Evolutionary conservation across 2,113 vertebrate genomes (phyloP).

Genomic region (Psilopsiagon aurifrons): DNA sequence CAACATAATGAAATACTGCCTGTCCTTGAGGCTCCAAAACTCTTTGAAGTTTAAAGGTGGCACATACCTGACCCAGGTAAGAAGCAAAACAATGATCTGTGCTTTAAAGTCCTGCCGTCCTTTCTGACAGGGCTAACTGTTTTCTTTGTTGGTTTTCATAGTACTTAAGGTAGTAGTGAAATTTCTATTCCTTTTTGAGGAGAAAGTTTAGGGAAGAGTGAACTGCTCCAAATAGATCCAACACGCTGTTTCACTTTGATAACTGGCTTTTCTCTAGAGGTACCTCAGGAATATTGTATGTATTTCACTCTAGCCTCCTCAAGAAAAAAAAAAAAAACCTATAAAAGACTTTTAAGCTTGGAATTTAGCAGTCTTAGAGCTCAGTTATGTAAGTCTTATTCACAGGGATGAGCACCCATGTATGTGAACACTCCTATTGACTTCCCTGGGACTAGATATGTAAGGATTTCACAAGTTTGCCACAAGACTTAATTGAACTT

Average conservation of each 20-base stretch:
- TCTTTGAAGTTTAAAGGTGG: conserved; percentile 13
- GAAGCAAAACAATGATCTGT: not conserved
- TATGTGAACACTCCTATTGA: not conserved
- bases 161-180: not conserved
- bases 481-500: conserved; percentile 50
- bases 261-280: not conserved
- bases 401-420: not conserved
- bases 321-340: not conserved
- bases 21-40: not conserved
- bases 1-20: not conserved
- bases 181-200: not conserved
- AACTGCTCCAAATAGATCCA: not conserved
- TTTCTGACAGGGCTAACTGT: not conserved
- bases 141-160: not conserved
- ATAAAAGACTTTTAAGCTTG: not conserved
- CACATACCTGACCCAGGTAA: not conserved
- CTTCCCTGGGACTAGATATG: not conserved
- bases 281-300: not conserved
- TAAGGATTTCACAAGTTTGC: conserved; percentile 31
- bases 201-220: not conserved
- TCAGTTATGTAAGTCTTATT: not conserved
- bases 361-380: not conserved
- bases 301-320: not conserved
- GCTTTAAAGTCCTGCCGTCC: not conserved
- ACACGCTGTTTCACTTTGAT: fast-evolving